Evolutionary conservation across 2,888 invertebrate species (phyloP).

Genomic region (Drosophila nr. medialis): DNA sequence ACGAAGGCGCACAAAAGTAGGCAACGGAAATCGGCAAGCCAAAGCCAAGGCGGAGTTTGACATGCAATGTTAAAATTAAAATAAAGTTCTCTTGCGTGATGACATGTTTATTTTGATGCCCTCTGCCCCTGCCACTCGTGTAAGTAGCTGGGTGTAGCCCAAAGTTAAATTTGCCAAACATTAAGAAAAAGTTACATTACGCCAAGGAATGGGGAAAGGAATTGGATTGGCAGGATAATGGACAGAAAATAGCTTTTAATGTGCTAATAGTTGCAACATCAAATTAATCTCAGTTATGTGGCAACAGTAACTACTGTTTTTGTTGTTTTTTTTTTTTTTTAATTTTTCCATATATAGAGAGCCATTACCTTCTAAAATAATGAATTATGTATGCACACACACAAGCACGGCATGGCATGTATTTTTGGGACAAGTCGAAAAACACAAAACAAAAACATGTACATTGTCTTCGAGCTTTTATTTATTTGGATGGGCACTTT

Average conservation of each 20-base stretch:
- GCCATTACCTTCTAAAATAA: neutral
- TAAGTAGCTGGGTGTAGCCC: slow-evolving; percentile 46
- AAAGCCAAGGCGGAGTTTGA: slow-evolving; percentile 56
- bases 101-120: slow-evolving; percentile 60
- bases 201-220: slow-evolving; percentile 1
- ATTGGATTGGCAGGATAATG: neutral
- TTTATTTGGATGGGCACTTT: slow-evolving; percentile 15
- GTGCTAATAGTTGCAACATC: slow-evolving; percentile 28
- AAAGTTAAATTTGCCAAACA: slow-evolving; percentile 48
- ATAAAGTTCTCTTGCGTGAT: slow-evolving; percentile 73
- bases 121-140: neutral
- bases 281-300: slow-evolving; percentile 5
- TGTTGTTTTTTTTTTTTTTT: neutral
- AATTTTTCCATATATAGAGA: neutral
- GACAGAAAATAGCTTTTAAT: slow-evolving; percentile 27
- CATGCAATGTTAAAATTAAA: slow-evolving; percentile 81
- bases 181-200: slow-evolving; percentile 29
- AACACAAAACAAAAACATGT: neutral
- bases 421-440: slow-evolving; percentile 3
- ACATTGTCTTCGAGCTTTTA: slow-evolving; percentile 21
- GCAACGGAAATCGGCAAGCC: slow-evolving; percentile 37
- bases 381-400: slow-evolving; percentile 23
- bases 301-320: neutral
- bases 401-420: neutral
- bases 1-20: slow-evolving; percentile 33